A percentile compares a stretch with the other conserved stretches of the same genome.
These are phyloP conservation scores for Drosophila cracens DNA, from an alignment of 2,888 invertebrate species.

Conservation along the genomic window DNA sequence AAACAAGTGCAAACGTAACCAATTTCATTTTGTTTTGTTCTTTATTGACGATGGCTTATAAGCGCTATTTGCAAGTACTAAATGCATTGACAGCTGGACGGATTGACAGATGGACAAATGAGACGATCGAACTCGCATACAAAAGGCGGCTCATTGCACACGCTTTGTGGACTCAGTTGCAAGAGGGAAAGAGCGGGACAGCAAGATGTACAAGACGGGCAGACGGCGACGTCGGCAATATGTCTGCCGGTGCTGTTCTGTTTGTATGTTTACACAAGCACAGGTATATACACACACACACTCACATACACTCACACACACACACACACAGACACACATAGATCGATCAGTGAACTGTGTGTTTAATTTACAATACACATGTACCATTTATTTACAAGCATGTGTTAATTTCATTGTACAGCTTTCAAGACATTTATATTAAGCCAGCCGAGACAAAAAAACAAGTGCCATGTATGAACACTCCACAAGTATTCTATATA, in stretches of 20 bases:
- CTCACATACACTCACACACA: constrained; percentile 2
- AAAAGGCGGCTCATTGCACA: constrained; percentile 68
- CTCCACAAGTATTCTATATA: background rate
- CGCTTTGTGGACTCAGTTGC: constrained; percentile 72
- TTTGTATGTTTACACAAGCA: constrained; percentile 48
- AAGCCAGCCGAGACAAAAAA: constrained; percentile 44
- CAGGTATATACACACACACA: constrained; percentile 13
- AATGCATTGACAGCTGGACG: constrained; percentile 69
- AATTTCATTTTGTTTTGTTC: constrained; percentile 59
- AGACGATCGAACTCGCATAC: constrained; percentile 59
- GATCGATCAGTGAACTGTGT: constrained; percentile 63
- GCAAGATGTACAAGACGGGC: background rate
- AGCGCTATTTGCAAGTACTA: constrained; percentile 55
- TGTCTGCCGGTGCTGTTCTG: constrained; percentile 63
- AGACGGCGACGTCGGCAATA: constrained; percentile 45
- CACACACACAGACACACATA: constrained; percentile 8
- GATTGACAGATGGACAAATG: constrained; percentile 39
- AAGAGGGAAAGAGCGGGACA: constrained; percentile 14
- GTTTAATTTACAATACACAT: constrained; percentile 72
- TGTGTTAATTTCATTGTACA: constrained; percentile 66
- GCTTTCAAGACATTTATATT: constrained; percentile 59
- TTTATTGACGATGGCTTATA: constrained; percentile 43
- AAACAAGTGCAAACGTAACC: constrained; percentile 74
- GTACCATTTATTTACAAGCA: constrained; percentile 63
- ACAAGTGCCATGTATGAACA: constrained; percentile 11